Conservation (phyloP, 2,888 invertebrate species). For the Eudiplozoon nipponicum region DNA sequence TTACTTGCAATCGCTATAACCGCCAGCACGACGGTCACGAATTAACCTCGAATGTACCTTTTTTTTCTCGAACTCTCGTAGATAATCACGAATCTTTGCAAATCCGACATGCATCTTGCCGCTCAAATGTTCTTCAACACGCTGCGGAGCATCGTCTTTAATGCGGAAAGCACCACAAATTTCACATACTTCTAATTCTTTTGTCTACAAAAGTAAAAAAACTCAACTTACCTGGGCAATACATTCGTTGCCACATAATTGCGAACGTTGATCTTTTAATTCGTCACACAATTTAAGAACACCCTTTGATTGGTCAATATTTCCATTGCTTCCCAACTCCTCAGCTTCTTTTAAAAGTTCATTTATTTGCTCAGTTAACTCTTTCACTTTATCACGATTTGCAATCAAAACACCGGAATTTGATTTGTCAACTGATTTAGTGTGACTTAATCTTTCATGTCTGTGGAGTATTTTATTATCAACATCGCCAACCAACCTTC, state of each 20-base stretch:
- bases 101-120: constrained; percentile 91
- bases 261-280: constrained; percentile 57
- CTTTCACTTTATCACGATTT: constrained; percentile 52
- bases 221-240: constrained; percentile 5
- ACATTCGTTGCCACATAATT: constrained; percentile 28
- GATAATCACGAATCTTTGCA: constrained; percentile 31
- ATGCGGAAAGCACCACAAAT: constrained; percentile 94
- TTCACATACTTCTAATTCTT: constrained; percentile 92
- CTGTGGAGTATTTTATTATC: constrained; percentile 65
- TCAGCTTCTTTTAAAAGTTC: constrained; percentile 57
- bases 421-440: background rate
- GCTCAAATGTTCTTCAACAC: constrained; percentile 81
- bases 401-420: background rate
- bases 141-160: constrained; percentile 79
- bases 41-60: too few species aligned
- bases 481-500: constrained; percentile 67
- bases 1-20: too few species aligned
- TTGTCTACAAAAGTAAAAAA: constrained; percentile 35
- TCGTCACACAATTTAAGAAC: constrained; percentile 76
- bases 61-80: too few species aligned
- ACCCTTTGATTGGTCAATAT: constrained; percentile 82
- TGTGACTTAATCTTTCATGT: constrained; percentile 40
- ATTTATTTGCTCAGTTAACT: constrained; percentile 56
- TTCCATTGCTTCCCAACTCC: constrained; percentile 62
- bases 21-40: too few species aligned